These are phyloP conservation scores for Macrotis lagotis DNA, from an alignment of 2,113 vertebrate species.

Conservation along the genomic window DNA sequence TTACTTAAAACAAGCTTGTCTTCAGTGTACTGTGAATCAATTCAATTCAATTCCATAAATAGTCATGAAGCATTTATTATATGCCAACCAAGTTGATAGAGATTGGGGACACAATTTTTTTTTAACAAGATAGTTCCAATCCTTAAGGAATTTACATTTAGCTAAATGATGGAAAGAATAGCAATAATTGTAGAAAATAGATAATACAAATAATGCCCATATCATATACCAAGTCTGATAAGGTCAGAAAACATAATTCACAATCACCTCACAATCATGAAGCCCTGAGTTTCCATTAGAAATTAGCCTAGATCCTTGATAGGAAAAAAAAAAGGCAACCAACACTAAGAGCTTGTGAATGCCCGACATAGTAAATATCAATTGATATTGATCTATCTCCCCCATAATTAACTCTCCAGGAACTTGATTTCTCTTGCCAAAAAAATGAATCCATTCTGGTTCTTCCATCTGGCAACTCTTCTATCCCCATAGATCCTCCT, in stretches of 20 bases:
- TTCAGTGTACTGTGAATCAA: not conserved
- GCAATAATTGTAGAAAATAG: not conserved
- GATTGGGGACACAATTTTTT: not conserved
- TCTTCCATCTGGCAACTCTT: not conserved
- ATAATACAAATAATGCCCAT: not conserved
- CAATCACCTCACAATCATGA: too few species aligned
- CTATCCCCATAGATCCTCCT: not conserved
- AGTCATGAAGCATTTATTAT: not conserved
- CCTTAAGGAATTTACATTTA: not conserved
- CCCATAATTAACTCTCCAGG: not conserved
- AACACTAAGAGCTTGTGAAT: not conserved
- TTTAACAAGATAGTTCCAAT: not conserved
- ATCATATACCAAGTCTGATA: not conserved
- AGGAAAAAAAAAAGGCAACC: not conserved
- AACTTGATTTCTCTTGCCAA: not conserved
- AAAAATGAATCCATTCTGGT: not conserved
- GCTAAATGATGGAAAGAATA: not conserved
- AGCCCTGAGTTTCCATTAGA: not conserved
- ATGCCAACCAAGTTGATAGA: not conserved
- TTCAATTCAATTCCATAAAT: not conserved
- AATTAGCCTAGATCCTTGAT: not conserved
- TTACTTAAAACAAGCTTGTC: not conserved
- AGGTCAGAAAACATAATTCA: not conserved
- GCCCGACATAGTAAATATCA: not conserved
- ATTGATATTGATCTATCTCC: not conserved